Base-by-base conservation (phyloP, 2,888 invertebrate genomes). In the Aphidius colemani region DNA sequence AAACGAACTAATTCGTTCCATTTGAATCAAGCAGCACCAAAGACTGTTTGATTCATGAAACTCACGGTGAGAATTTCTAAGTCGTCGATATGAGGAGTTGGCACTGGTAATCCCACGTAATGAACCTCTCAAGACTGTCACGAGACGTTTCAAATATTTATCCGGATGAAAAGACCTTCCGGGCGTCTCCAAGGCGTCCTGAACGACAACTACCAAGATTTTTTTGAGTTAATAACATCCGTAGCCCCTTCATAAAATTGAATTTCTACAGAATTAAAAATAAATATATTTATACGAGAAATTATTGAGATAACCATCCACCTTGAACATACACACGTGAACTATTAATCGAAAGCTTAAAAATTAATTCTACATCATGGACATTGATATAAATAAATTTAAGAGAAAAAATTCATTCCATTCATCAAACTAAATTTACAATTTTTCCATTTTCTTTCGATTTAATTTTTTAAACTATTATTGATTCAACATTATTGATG, bases 111-210 rank as follows among this genome's bases (percentile, higher is more conserved):
- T 79, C 78, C 78, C 55, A 57, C 74, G 75, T 79, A 78, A 79
- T 78, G 78, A 79, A 77, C 74, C 73, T 76, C 73, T 74, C 73
- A 74, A 75, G 78, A 74, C 70, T 74, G 73, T 73, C 72, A 70
- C 67, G 70, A 69, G 69, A 71, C 72, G 71, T 71, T 74, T 76
- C 74, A 75, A 78, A 78, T 77, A 76, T 77, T 76, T 75, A 74
- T 77, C 70, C 70, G 69, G 70, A 67, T 69, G 74, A 71, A 72
- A 70, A 64, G 66, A 65, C 53, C 48, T 61, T 53, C 65, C 61
- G 50, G 57, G 53, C 48, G 64, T 61, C 53, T 57, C 58, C 53
- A 57, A 57, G 60, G 50, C 53, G 53, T 45, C 41, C 57, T 18
- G 53, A 30, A 18, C 44, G 50, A 48, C 59, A 46, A 50, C 51